Conservation (phyloP, 2,797 vertebrate species). For the Ptychobarbus kaznakovi region DNA sequence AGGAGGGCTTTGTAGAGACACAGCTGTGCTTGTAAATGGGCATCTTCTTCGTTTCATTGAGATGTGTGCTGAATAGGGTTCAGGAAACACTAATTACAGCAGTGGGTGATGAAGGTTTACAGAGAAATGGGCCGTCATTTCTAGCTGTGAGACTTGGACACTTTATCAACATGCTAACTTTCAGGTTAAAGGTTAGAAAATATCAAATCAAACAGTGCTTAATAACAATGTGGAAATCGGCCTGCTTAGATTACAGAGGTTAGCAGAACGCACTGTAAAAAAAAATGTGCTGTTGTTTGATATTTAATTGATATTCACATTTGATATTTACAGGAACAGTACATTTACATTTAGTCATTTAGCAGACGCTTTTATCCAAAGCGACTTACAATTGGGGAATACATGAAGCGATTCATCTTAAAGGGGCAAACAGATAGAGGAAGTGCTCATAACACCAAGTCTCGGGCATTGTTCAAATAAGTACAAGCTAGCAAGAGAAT, state of each 20-base stretch:
- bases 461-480: too few species aligned
- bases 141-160: not conserved
- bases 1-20: slow-evolving; percentile 39
- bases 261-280: not conserved
- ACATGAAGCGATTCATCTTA: too few species aligned
- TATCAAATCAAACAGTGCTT: not conserved
- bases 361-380: too few species aligned
- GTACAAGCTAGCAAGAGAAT: too few species aligned
- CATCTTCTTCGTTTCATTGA: slow-evolving; percentile 7
- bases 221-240: too few species aligned
- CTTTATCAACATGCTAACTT: slow-evolving; percentile 14
- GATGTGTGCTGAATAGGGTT: slow-evolving; percentile 14
- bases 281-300: not conserved
- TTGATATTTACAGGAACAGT: not conserved
- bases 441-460: too few species aligned
- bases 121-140: not conserved
- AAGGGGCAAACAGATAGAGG: too few species aligned
- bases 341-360: too few species aligned
- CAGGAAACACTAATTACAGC: slow-evolving; percentile 42
- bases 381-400: too few species aligned
- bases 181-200: not conserved
- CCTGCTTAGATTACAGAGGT: not conserved
- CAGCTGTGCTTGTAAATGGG: slow-evolving; percentile 46
- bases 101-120: slow-evolving; percentile 26
- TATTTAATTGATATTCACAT: too few species aligned